These are phyloP conservation scores for Diplodus sargus DNA, from an alignment of 2,797 vertebrate genomes.

Conservation along the genomic window DNA sequence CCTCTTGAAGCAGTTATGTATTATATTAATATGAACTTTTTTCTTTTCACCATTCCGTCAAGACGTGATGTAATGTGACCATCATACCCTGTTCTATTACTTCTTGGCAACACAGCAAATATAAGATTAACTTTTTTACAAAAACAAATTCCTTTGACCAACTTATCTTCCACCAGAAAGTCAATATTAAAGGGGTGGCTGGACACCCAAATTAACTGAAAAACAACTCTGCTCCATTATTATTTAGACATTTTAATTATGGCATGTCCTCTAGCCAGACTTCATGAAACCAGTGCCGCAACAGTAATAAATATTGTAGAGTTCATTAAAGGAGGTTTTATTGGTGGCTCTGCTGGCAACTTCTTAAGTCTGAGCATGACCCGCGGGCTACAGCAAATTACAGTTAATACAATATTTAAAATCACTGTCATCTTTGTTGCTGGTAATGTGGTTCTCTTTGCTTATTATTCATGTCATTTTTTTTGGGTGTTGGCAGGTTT, in stretches of 20 bases:
- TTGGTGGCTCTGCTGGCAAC: constrained; percentile 60
- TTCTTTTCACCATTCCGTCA: constrained; percentile 15
- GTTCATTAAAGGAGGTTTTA: constrained; percentile 75
- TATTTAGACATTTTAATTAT: constrained; percentile 76
- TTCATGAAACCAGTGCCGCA: constrained; percentile 66
- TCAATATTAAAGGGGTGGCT: constrained; percentile 43
- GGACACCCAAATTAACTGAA: constrained; percentile 57
- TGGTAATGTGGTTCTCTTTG: constrained; percentile 57
- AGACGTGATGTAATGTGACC: constrained; percentile 5
- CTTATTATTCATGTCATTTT: constrained; percentile 62
- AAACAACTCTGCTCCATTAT: constrained; percentile 66
- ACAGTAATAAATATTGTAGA: constrained; percentile 71
- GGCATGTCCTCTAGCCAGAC: constrained; percentile 67
- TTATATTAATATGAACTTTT: background rate
- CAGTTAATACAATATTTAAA: constrained; percentile 70
- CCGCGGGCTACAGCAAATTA: constrained; percentile 68
- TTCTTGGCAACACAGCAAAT: constrained; percentile 4
- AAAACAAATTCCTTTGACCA: constrained; percentile 30
- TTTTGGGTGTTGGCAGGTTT: constrained; percentile 38
- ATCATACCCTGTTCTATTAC: constrained; percentile 12
- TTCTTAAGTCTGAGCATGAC: constrained; percentile 63
- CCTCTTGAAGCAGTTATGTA: background rate
- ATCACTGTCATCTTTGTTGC: constrained; percentile 65
- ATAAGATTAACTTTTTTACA: constrained; percentile 19
- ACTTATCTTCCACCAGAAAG: constrained; percentile 36